Base-by-base conservation (phyloP, 2,113 vertebrate species). In the Tychaedon coryphoeus region DNA sequence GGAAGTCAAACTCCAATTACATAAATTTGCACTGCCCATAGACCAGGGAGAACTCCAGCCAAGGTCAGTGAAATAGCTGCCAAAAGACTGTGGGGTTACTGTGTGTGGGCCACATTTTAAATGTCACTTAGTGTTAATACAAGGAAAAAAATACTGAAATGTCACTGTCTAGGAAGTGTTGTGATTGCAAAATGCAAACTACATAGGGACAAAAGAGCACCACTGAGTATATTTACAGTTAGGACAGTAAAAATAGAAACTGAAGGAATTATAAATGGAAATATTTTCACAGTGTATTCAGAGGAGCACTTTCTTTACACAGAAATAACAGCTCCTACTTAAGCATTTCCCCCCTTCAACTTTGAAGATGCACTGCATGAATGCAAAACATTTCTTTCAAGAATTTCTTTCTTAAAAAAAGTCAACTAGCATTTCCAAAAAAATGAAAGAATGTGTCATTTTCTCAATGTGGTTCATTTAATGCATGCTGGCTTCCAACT, bases 81-180 rank as follows among this genome's bases (percentile, higher is more conserved):
- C 89, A 93, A 64, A 88, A 80, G 80, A 54, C 88, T 79, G 42
- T 66, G 79, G 69, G 83, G 86, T 94, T 96, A 86, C 95, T 86
- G 75, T 48, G 64, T 88, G 72, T 62, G 83, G 95, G 95, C 84
- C 90, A 61, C 75, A 67, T 92, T 93, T 95, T 78, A 83, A 95
- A 95, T 85, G 92, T 67, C 86, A 73, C 79, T 91, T 71, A 64
- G 42, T 53, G 76, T 78, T 86, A 92, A 73, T 51, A 54, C 10
- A 70, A 65, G 61, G 12, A 69, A 87, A 73, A 60, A 71, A 64
- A 51, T 7, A 47, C 70, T 77, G 71, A 78, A 86, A 82, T 38
- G 2, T 43, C 47, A 72, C 65, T 61, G 36, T 84, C 74, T 75
- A 78, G 57, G 54, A 94, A 93, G 19, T 60, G 56, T 36, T 88